Conservation (phyloP, 2,113 vertebrate genomes). For the Telmatochromis brachygnathus region DNA sequence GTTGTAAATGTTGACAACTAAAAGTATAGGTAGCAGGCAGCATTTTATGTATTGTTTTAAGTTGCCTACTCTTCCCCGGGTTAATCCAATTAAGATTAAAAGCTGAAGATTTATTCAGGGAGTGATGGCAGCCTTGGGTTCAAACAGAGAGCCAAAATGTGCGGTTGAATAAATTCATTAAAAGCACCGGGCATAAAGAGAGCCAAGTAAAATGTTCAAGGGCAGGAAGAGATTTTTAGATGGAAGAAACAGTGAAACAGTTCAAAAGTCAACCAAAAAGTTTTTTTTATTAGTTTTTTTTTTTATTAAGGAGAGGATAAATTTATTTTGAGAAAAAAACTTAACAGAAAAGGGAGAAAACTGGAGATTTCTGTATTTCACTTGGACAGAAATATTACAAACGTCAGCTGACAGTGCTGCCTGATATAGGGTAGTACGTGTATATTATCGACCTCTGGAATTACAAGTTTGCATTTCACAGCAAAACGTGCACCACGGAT, state of each 20-base stretch:
- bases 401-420: not conserved
- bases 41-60: not conserved
- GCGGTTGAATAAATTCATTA: not conserved
- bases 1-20: not conserved
- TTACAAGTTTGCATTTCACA: not conserved
- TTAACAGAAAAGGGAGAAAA: not conserved
- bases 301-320: not conserved
- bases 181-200: not conserved
- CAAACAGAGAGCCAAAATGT: not conserved
- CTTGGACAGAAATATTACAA: not conserved
- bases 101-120: not conserved
- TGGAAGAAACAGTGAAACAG: not conserved
- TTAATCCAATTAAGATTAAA: slow-evolving; percentile 26
- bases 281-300: not conserved
- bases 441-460: not conserved
- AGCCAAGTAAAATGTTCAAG: not conserved
- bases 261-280: not conserved
- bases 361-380: not conserved
- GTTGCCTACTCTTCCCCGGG: not conserved
- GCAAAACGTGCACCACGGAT: not conserved
- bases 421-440: not conserved
- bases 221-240: not conserved
- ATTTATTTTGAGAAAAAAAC: not conserved
- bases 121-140: not conserved
- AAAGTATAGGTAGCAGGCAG: not conserved